Base-by-base conservation (phyloP, 2,888 invertebrate species). In the Sympetrum striolatum region DNA sequence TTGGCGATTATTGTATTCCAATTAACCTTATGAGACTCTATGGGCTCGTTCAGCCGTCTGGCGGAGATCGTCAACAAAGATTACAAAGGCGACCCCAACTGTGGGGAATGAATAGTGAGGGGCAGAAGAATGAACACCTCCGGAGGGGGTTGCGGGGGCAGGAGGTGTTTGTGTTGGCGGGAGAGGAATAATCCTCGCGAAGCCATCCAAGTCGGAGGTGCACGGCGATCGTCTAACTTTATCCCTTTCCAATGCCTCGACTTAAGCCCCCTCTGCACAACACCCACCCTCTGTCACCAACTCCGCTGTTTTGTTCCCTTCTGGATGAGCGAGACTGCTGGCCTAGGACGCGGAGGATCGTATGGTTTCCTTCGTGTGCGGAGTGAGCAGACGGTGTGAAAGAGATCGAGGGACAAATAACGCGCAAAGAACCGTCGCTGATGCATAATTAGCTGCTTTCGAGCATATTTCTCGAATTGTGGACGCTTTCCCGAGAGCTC, bases 1-100 rank as follows among this genome's bases (percentile, higher is more conserved):
- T 86, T 86, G 86, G 37, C 86, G 86, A 86, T 86, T 86, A 60
- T 86, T 86, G 86, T 86, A 86, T 86, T 86, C 86, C 86, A 86
- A 86, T 86, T 86, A 86, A 86, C 86, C 86, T 60, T 58, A 86
- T 58, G 58, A 58, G 44, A 81, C 81, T 48, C 22, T 44, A 44
- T 37, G 39, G 81, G 37, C 39, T 81, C 39, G 80, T 31, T 80
- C 35, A 37, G 80, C 37, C 58, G 60, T 37, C 14, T 58, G 15
- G 37, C 37, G 22, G 86, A 86, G 86, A 86, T 86, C 31, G 60
- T 58, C 60, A 60, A 86, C 86, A 60, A 86, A 60, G 86, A 86
- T 86, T 86, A 86, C 86, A 64, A 82, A 86, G 86, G 37, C 60
- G 86, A 86, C 86, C 86, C 60, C 86, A 37, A 60, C 31, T n/a